Conservation (phyloP, 1,140 invertebrate genomes). For the Trinorchestia longiramus region DNA sequence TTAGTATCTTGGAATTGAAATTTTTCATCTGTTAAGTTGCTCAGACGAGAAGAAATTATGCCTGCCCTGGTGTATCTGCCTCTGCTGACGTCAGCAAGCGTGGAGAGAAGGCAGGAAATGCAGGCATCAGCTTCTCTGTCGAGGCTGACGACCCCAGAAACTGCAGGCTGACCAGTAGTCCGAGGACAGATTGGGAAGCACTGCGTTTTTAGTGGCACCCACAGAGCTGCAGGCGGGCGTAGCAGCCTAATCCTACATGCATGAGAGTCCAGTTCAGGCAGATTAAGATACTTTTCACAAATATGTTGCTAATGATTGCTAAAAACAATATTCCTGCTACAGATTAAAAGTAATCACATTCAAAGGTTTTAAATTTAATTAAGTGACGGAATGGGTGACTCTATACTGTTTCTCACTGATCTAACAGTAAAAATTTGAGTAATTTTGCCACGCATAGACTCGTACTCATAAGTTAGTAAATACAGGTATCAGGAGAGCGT, state of each 20-base stretch:
- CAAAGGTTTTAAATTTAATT: not conserved
- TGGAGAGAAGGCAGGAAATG: not conserved
- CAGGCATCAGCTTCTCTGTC: slow-evolving; percentile 2
- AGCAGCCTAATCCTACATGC: not conserved
- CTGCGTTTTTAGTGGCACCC: not conserved
- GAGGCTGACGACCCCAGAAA: not conserved
- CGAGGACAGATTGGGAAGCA: not conserved
- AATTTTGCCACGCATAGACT: not conserved
- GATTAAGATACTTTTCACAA: not conserved
- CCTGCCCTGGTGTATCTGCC: not conserved
- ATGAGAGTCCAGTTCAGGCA: not conserved
- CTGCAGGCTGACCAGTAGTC: not conserved
- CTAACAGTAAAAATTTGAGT: not conserved
- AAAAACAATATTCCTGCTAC: not conserved
- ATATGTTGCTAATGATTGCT: not conserved
- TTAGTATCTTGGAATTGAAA: not conserved
- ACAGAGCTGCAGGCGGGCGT: not conserved
- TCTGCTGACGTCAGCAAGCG: not conserved
- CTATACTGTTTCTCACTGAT: not conserved
- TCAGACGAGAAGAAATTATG: not conserved
- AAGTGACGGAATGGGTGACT: not conserved
- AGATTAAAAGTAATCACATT: not conserved
- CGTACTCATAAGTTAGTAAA: not conserved
- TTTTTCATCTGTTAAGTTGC: not conserved
- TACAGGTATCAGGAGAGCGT: not conserved